These are phyloP conservation scores for Lottia gigantea DNA, from an alignment of 2,888 invertebrate species.

Conservation along the genomic window DNA sequence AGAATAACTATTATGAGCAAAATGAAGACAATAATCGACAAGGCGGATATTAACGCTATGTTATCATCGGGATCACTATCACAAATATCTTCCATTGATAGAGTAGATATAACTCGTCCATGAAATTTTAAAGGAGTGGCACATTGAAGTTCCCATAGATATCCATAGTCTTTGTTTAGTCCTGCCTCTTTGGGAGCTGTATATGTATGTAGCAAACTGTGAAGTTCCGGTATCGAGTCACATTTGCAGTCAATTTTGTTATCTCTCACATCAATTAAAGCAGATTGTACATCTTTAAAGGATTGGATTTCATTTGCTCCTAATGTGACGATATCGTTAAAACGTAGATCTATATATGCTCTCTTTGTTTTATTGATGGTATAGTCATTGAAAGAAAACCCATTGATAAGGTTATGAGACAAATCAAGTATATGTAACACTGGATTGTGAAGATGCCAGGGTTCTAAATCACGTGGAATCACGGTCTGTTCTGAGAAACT, in stretches of 20 bases:
- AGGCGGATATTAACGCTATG: constrained; percentile 31
- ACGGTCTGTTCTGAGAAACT: constrained; percentile 25
- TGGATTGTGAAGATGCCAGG: constrained; percentile 36
- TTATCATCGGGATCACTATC: constrained; percentile 23
- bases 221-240: constrained; percentile 28
- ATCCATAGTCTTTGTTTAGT: constrained; percentile 26
- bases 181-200: constrained; percentile 18
- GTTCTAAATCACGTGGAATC: constrained; percentile 24
- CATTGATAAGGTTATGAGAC: constrained; percentile 34
- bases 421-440: constrained; percentile 38
- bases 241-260: constrained; percentile 46
- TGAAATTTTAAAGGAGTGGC: constrained; percentile 26
- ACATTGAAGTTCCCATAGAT: constrained; percentile 37
- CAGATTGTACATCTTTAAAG: constrained; percentile 32
- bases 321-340: constrained; percentile 43
- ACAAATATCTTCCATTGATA: constrained; percentile 32
- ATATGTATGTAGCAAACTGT: constrained; percentile 21
- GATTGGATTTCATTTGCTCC: constrained; percentile 30
- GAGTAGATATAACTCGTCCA: constrained; percentile 29
- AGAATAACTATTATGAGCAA: constrained; percentile 32
- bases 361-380: background rate
- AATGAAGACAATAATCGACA: constrained; percentile 29
- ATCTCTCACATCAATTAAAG: constrained; percentile 36
- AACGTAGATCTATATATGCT: constrained; percentile 29
- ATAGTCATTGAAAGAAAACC: constrained; percentile 5